Conservation (phyloP, 2,797 vertebrate genomes). For the Cryptoblepharus egeriae region DNA sequence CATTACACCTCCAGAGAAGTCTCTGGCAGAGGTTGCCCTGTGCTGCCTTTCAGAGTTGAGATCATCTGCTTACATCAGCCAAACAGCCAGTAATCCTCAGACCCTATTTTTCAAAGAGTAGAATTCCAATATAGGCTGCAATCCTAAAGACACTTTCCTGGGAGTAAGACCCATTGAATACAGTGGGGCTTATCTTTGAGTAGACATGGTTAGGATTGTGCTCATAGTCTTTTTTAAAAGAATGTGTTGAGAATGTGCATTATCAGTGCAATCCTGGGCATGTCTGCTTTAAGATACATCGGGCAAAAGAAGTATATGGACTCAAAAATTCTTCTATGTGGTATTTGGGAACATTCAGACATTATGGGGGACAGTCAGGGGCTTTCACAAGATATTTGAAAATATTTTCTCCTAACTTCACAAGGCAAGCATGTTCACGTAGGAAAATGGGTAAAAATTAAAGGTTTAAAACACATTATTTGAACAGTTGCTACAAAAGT, state of each 20-base stretch:
- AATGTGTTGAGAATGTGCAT: not conserved
- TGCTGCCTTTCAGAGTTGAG: constrained; percentile 7
- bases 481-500: not conserved
- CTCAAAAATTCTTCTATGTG: not conserved
- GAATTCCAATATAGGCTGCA: not conserved
- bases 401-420: too few relatives aligned
- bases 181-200: too few relatives aligned
- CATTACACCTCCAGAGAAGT: constrained; percentile 9
- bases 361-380: not conserved
- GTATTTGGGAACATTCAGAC: not conserved
- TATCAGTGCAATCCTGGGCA: too few relatives aligned
- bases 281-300: too few relatives aligned
- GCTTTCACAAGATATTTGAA: not conserved
- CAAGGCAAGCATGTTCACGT: not conserved
- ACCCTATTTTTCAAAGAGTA: not conserved
- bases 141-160: too few relatives aligned
- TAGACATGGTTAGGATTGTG: too few relatives aligned
- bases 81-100: not conserved
- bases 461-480: not conserved
- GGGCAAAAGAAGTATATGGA: too few relatives aligned
- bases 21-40: constrained; percentile 12
- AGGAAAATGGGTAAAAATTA: not conserved
- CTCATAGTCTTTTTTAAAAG: not conserved
- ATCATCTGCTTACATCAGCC: constrained; percentile 20
- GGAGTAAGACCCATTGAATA: too few relatives aligned